These are phyloP conservation scores for Ypsolopha scabrella DNA, from an alignment of 2,888 invertebrate species.

Conservation along the genomic window DNA sequence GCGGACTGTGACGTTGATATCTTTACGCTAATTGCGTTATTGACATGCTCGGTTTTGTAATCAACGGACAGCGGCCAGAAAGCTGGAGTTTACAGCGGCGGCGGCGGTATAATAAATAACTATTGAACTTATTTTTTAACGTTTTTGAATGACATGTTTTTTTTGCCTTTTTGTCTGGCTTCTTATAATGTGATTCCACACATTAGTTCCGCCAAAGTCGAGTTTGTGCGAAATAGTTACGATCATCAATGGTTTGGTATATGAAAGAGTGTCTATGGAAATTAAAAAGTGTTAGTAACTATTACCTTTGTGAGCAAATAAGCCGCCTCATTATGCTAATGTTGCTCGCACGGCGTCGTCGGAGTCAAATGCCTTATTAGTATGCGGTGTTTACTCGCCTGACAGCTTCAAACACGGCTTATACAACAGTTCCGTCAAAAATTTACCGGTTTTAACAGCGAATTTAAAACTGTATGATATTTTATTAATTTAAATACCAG, in stretches of 20 bases:
- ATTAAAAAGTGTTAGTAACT: neutral
- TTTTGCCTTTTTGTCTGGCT: no score
- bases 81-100: neutral
- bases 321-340: conserved; percentile 35
- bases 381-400: conserved; percentile 30
- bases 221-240: no score
- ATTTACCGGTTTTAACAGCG: neutral
- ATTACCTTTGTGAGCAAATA: conserved; percentile 13
- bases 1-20: conserved; percentile 59
- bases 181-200: no score
- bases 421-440: conserved; percentile 12
- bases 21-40: conserved; percentile 66
- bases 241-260: no score
- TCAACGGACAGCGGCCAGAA: conserved; percentile 10
- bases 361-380: conserved; percentile 28
- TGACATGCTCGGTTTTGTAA: conserved; percentile 43
- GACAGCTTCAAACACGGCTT: conserved; percentile 20
- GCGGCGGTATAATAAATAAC: no score
- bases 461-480: neutral
- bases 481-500: conserved; percentile 3
- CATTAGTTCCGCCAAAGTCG: no score
- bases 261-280: neutral
- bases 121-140: no score
- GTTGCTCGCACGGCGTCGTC: conserved; percentile 19
- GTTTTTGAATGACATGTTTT: no score